Conservation (phyloP, 1,140 invertebrate species). For the Sitobion miscanthi region DNA sequence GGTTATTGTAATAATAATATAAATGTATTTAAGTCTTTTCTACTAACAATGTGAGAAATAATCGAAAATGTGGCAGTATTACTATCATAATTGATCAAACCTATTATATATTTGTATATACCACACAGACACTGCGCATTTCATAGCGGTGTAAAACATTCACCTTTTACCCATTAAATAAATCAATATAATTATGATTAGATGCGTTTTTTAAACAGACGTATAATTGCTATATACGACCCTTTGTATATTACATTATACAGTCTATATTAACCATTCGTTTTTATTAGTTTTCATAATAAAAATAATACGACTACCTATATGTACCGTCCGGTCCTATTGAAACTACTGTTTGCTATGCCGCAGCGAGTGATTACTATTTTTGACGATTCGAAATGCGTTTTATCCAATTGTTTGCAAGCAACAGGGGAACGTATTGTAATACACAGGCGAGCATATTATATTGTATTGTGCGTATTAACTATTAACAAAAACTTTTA, state of each 20-base stretch:
- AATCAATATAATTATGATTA: neutral
- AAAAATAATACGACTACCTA: neutral
- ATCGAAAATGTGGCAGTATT: neutral
- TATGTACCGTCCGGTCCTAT: neutral
- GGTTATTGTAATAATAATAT: neutral
- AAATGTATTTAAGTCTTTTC: too few relatives aligned
- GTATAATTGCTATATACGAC: neutral
- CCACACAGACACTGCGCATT: neutral
- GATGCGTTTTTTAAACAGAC: neutral
- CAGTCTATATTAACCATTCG: neutral
- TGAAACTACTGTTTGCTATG: neutral
- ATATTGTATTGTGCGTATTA: neutral
- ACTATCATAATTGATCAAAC: neutral
- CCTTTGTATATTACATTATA: neutral
- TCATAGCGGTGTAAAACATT: neutral
- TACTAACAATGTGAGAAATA: neutral
- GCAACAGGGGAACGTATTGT: neutral
- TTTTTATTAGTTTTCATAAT: neutral
- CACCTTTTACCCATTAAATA: neutral
- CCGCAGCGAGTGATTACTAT: neutral
- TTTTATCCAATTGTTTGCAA: neutral
- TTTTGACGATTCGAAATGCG: neutral
- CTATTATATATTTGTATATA: neutral
- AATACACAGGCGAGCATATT: neutral
- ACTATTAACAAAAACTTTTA: neutral